Base-by-base conservation (phyloP, 2,797 vertebrate genomes). In the Myiotriccus ornatus region DNA sequence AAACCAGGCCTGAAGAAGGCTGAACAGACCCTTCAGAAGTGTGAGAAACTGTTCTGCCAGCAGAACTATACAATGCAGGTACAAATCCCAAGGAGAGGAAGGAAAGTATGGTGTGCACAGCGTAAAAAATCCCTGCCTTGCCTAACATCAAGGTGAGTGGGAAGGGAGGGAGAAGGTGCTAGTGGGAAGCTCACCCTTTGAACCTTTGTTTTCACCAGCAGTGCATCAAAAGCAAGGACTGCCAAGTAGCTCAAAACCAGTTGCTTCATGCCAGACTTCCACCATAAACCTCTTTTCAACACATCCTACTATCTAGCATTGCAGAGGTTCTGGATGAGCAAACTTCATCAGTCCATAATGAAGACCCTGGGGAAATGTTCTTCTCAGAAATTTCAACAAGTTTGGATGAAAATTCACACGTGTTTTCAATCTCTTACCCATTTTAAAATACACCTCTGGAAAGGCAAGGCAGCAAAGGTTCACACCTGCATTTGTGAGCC, bases 61-160 rank as follows among this genome's bases (percentile, higher is more conserved):
- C 74, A 82, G 83, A 95, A 90, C 86, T 23, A 71, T 74, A 90
- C 2, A 81, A 94, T 8, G 43, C 49, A 49, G 88, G 60, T 84
- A 94, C 70, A 94, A 76, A 93, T 82, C 91, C 83, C 81, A 91
- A 84, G 78, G 87, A 91, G 77, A 64, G 41, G 57, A 90, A 88
- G 79, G 47, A 57, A 87, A 50, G 69, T 22, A 87, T 2, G 81
- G 62, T 63, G 89, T n/a, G 64, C 68, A 67, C 50, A 91, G 75
- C 68, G 81, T 70, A 81, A 71, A 89, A 90, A 80, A 37, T 8
- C 64, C 17, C 63, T 84, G 89, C 52, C 62, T 84, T 56, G 49
- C 67, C 75, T 88, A 69, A 89, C 2, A 3, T 93, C 77, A 47
- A 2, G 3, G 53, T 77, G 80, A 87, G 47, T 46, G 71, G 89